Evolutionary conservation across 2,888 invertebrate genomes (phyloP), one percentile per base, ranked within the genome.

Genomic region (Stenurella melanura): DNA sequence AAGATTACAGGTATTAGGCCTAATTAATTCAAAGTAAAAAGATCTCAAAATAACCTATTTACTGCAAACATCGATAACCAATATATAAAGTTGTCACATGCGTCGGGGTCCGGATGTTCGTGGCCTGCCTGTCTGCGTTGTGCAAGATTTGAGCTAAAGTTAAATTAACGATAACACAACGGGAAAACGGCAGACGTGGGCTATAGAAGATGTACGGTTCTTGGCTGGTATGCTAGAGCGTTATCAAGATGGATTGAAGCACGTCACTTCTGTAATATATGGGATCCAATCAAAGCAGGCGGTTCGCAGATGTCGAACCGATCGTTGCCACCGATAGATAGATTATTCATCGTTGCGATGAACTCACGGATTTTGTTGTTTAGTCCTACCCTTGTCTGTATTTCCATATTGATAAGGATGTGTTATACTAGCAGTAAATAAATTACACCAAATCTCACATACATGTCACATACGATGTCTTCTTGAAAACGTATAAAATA

Each of bases 221-320:
- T 56, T 58, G 60, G 42, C 60, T 38, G 70, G 54, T 50, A 17
- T 60, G 70, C 70, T 61, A 57, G 69, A 57, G 67, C 76, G 73
- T 80, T 78, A 78, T 78, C 77, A 77, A 79, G 80, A 80, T 69
- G 76, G 75, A 79, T 79, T 63, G 80, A 54, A 68, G 71, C 73
- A 68, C 78, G 78, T 79, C 80, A 80, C 67, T 71, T 76, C 38
- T 66, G 69, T 75, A 73, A 68, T 76, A 74, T 68, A 77, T 64
- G 77, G 64, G 80, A 75, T 77, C 73, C 77, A 80, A 80, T 80
- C 79, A 79, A 73, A 79, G 63, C 72, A 56, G 78, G 68, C 75
- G 76, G 64, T 74, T 79, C 73, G 76, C 78, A 78, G 75, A 79
- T 81, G 79, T 79, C 76, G 77, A 73, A 57, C 30, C 75, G 56